Evolutionary conservation across 2,888 invertebrate species (phyloP).

Genomic region (Halictus ligatus): DNA sequence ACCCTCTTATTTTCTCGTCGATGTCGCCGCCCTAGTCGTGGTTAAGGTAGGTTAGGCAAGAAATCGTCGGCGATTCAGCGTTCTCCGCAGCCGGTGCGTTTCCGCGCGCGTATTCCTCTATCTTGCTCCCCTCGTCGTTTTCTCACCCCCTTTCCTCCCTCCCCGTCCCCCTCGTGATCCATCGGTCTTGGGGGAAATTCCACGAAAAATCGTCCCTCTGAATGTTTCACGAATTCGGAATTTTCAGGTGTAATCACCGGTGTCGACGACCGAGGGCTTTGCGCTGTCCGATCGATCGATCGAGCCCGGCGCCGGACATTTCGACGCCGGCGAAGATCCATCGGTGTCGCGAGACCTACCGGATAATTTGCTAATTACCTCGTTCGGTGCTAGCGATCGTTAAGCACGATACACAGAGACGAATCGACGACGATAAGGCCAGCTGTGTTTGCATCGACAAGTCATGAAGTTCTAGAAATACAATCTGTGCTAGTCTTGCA

Average conservation of each 20-base stretch:
- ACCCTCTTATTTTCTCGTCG: constrained; percentile 55
- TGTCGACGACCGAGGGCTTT: background rate
- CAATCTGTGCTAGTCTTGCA: background rate
- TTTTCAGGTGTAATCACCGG: background rate
- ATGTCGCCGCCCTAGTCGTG: constrained; percentile 38
- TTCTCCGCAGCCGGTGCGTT: background rate
- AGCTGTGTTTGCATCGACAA: background rate
- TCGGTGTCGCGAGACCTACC: background rate
- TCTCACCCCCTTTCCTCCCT: background rate
- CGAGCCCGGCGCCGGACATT: background rate
- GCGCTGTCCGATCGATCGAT: background rate
- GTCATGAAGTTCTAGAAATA: background rate
- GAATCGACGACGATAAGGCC: background rate
- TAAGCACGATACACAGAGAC: background rate
- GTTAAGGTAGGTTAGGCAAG: constrained; percentile 72
- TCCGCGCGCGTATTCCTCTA: background rate
- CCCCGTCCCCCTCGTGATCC: background rate
- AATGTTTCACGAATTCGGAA: constrained; percentile 8
- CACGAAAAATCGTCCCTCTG: background rate
- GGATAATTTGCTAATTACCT: background rate
- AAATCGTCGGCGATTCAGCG: constrained; percentile 39
- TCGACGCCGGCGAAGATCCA: background rate
- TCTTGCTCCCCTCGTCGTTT: background rate
- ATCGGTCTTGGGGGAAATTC: background rate
- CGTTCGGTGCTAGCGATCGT: background rate